These are phyloP conservation scores for Tiphia femorata DNA, from an alignment of 2,888 invertebrate species.

Conservation along the genomic window DNA sequence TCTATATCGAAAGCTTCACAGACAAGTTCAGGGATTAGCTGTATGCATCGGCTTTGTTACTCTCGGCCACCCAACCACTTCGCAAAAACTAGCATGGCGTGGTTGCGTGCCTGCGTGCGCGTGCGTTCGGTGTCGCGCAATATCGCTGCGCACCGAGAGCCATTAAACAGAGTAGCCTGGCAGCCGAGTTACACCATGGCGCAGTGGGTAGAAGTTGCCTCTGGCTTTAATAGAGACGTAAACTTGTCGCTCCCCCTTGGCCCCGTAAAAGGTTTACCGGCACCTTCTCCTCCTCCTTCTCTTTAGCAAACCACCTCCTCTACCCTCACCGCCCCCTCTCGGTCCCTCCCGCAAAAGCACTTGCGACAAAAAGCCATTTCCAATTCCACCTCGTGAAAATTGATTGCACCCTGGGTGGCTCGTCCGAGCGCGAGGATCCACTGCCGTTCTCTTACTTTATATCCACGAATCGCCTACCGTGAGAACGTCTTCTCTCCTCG, in stretches of 20 bases:
- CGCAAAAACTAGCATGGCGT: no score
- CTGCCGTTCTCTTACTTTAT: no score
- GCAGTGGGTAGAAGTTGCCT: constrained; percentile 17
- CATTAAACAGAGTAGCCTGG: constrained; percentile 57
- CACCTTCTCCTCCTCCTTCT: not conserved
- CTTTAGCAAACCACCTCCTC: not conserved
- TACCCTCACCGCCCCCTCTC: not conserved
- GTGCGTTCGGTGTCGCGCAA: constrained; percentile 15
- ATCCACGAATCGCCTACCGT: constrained; percentile 17
- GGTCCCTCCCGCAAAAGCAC: not conserved
- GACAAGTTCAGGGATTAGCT: no score
- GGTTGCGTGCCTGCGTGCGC: constrained; percentile 9
- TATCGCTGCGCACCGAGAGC: constrained; percentile 52
- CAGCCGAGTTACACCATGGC: constrained; percentile 48
- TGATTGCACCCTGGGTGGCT: constrained; percentile 55
- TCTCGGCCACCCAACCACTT: no score
- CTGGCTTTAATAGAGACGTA: constrained; percentile 56
- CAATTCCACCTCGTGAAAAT: constrained; percentile 50
- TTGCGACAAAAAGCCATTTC: constrained; percentile 44
- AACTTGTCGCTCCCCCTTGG: constrained; percentile 33
- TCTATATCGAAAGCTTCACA: no score
- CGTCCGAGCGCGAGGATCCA: no score
- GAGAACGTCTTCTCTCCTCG: constrained; percentile 42
- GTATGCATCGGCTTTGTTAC: no score
- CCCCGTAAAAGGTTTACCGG: constrained; percentile 24